Base-by-base conservation (phyloP, 2,113 vertebrate genomes). In the Erpornis zantholeuca region DNA sequence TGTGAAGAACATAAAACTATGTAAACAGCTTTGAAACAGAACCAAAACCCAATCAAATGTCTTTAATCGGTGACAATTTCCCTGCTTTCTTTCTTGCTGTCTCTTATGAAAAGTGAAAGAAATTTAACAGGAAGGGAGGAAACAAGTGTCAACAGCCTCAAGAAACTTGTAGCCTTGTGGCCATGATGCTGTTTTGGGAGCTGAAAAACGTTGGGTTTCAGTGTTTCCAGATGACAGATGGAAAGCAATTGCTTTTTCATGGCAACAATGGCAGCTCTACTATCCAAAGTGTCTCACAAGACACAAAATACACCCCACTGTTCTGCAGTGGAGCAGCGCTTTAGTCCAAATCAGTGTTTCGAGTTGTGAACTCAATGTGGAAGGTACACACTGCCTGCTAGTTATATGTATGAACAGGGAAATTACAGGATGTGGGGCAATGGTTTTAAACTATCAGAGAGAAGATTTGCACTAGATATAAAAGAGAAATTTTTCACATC, bases 71-170 rank as follows among this genome's bases (percentile, higher is more conserved):
- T 53, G 23, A n/a, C 36, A 36, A 53, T 2, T 6, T 23, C 28
- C 21, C 15, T n/a, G 29, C 36, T 40, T 75, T 50, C 44, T 72
- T 65, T 53, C 65, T 82, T 33, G 3, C 68, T 19, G 13, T 25
- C n/a, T 36, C 22, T 68, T 49, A 40, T 2, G n/a, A 38, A 92
- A 95, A 94, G 31, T 0, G 4, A 27, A 92, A 81, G n/a, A 64
- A 36, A 91, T 49, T n/a, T 36, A 50, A 70, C 68, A 96, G 86
- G 88, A 93, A 93, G 82, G 93, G 72, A 92, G 89, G 82, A 86
- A 42, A 65, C 61, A 82, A 80, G 50, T 27, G 59, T 57, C 36
- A 91, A 50, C 19, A 79, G 40, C 61, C 56, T 66, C 57, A 45
- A 50, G 35, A 76, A 60, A 64, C 25, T 27, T 36, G 31, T 13